phyloP scores from a whole-genome alignment of 23 tunicate species.

The Halocynthia roretzi region DNA sequence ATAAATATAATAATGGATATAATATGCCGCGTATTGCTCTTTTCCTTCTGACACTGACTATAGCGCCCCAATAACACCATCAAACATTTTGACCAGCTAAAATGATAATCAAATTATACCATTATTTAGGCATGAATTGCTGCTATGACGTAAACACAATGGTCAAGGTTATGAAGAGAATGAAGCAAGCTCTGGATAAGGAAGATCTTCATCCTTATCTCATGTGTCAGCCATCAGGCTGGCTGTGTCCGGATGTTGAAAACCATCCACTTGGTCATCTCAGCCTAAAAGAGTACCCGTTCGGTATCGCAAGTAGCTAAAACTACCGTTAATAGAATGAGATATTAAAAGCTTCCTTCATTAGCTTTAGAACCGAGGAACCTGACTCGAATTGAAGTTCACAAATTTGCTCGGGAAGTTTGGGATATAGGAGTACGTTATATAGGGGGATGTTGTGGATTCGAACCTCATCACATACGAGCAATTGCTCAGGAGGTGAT shows the following conservation, averaged over 20 bases:
- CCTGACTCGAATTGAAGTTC: conserved; percentile 63
- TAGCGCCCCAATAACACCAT: too few species aligned
- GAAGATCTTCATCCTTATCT: conserved; percentile 65
- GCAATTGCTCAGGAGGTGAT: conserved; percentile 83
- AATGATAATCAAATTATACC: not conserved
- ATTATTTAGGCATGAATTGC: conserved; percentile 68
- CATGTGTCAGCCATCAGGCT: conserved; percentile 86
- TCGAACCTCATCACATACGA: conserved; percentile 91
- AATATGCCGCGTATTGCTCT: too few species aligned
- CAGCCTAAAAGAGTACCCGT: conserved; percentile 59
- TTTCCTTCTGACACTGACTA: too few species aligned
- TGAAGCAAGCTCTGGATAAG: conserved; percentile 55
- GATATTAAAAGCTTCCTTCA: not conserved
- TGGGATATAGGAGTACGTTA: conserved; percentile 78
- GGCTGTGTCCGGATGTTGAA: conserved; percentile 83
- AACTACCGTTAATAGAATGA: not conserved
- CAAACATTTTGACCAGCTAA: too few species aligned
- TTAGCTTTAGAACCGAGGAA: conserved; percentile 63
- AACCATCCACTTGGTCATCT: conserved; percentile 41
- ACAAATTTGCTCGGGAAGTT: conserved; percentile 73
- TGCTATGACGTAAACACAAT: conserved; percentile 53
- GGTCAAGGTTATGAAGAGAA: conserved; percentile 54
- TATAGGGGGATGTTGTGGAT: conserved; percentile 96
- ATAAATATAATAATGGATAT: too few species aligned
- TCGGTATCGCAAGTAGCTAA: conserved; percentile 30